A percentile compares a stretch with the other conserved stretches of the same genome.
Evolutionary conservation across 2,888 invertebrate genomes (phyloP).

Genomic region (Lasiommata megera): DNA sequence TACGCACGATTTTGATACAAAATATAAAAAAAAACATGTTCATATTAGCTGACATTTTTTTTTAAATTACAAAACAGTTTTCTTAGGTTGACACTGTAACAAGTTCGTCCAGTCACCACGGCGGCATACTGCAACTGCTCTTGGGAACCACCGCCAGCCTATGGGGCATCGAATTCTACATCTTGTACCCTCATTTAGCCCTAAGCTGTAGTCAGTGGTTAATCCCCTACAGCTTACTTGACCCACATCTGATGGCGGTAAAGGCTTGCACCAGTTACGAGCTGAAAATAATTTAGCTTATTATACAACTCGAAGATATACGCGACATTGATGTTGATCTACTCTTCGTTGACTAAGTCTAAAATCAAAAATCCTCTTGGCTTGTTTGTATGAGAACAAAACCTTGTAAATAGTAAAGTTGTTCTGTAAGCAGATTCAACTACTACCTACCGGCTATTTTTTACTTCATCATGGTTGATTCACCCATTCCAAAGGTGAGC

Average conservation of each 20-base stretch:
- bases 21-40: too few species aligned
- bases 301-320: not conserved
- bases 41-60: too few species aligned
- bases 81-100: conserved; percentile 47
- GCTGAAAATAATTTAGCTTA: conserved; percentile 38
- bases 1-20: too few species aligned
- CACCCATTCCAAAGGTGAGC: too few species aligned
- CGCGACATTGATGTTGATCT: too few species aligned
- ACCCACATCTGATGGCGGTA: conserved; percentile 55
- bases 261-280: conserved; percentile 55
- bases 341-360: too few species aligned
- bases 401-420: too few species aligned
- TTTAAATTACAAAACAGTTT: not conserved
- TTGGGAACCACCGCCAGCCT: conserved; percentile 51
- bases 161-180: conserved; percentile 59
- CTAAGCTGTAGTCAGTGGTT: conserved; percentile 36
- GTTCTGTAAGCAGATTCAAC: too few species aligned
- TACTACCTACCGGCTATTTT: too few species aligned
- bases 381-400: too few species aligned
- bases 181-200: conserved; percentile 58
- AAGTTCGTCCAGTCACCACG: conserved; percentile 59
- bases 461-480: too few species aligned
- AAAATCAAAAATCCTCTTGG: too few species aligned
- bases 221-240: conserved; percentile 59
- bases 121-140: conserved; percentile 52